These are phyloP conservation scores for Actinernus sp. DNA, from an alignment of 92 coral and sea anemone species.

Conservation along the genomic window DNA sequence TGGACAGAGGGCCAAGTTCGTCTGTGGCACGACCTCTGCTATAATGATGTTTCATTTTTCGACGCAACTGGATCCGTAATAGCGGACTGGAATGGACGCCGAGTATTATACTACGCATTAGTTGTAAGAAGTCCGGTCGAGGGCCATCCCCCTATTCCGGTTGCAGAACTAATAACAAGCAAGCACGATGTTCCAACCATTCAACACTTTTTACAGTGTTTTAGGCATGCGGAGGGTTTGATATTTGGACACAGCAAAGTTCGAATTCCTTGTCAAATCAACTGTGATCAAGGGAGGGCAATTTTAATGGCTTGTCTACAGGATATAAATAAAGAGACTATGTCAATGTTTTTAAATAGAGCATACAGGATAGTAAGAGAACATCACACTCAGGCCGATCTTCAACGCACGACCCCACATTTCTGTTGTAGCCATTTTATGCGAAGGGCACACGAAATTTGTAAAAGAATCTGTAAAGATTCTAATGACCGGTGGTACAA, in stretches of 20 bases:
- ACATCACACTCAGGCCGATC: too few relatives aligned
- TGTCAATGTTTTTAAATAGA: too few relatives aligned
- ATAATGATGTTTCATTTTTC: conserved; percentile 21
- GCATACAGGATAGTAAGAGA: too few relatives aligned
- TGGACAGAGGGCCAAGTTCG: conserved; percentile 67
- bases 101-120: conserved; percentile 50
- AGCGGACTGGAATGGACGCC: conserved; percentile 20
- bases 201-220: conserved; percentile 23
- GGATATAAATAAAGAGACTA: too few relatives aligned
- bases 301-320: conserved; percentile 31
- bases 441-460: too few relatives aligned
- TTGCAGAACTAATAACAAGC: conserved; percentile 45
- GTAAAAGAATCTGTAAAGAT: too few relatives aligned
- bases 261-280: conserved; percentile 19
- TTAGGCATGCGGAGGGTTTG: conserved; percentile 26
- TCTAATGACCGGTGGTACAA: too few relatives aligned
- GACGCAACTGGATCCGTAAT: conserved; percentile 56
- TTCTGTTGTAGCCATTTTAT: too few relatives aligned
- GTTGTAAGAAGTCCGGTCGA: conserved; percentile 24
- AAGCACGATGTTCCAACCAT: conserved; percentile 42
- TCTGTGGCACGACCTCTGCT: conserved; percentile 55
- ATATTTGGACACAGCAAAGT: conserved; percentile 1
- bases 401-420: too few relatives aligned
- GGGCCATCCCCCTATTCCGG: conserved; percentile 39
- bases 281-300: conserved; percentile 31